Base-by-base conservation (phyloP, 2,797 vertebrate genomes). In the Eidolon dupreanum region DNA sequence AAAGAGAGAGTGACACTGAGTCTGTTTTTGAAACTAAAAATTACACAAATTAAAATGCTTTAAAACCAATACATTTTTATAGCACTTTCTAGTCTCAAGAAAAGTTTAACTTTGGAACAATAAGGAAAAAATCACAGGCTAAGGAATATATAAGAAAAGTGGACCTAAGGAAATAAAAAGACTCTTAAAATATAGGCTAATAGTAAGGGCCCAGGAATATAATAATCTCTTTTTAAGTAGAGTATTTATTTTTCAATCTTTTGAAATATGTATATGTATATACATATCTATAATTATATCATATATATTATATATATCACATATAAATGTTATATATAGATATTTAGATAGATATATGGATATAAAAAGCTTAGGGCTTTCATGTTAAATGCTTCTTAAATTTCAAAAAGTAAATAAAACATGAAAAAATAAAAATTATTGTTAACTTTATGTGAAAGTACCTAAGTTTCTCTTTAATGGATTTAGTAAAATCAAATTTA, bases 381-480 rank as follows among this genome's bases (percentile, higher is more conserved):
- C 57, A 9, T 71, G 43, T 55, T 70, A 51, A 84, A 79, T 83
- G 28, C 10, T 94, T 95, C 41, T 61, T 86, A 53, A 79, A 33
- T 89, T 89, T 93, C 53, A 63, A 93, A 79, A 88, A 15, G 5
- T 51, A 15, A 85, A 88, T 92, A 66, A 78, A 93, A 75, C 36
- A 82, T 71, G 77, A 90, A 75, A 81, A 33, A 38, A 19, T 89
- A 31, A 33, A 61, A 73, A 41, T 24, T 57, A 24, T 55, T 66
- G 38, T 26, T 91, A 71, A 59, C 9, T 66, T 75, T n/a, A 53
- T n/a, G 61, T 91, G 33, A 36, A 85, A 66, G 6, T 87, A 79
- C 28, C 2, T 46, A 46, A 70, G n/a, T 70, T 88, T 74, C 17
- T 53, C 24, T 43, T 92, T 43, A 33, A 61, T 43, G 7, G 4